A percentile compares a stretch with the other conserved stretches of the same genome.
Evolutionary conservation across 2,888 invertebrate species (phyloP).

Genomic region (Tenthredo distinguenda): DNA sequence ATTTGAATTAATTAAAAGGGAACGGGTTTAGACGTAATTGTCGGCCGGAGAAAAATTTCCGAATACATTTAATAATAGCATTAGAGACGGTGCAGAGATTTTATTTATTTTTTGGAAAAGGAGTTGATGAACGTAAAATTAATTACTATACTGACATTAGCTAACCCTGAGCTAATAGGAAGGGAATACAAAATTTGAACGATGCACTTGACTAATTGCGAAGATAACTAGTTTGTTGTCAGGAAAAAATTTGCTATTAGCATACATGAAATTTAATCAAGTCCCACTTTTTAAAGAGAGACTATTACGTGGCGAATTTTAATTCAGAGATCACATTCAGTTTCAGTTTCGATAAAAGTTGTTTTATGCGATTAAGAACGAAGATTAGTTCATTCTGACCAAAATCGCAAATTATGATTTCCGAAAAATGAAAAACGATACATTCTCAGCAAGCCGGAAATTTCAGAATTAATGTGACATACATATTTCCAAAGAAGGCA

Average conservation of each 20-base stretch:
- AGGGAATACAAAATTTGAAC: background rate
- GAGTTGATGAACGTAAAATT: background rate
- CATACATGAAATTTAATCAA: constrained; percentile 8
- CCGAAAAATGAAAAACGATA: background rate
- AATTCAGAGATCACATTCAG: background rate
- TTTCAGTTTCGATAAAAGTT: background rate
- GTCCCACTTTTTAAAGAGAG: background rate
- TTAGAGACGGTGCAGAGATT: background rate
- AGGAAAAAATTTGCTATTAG: background rate
- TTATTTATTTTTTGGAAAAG: background rate
- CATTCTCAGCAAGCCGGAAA: background rate
- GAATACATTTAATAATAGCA: background rate
- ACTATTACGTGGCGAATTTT: background rate
- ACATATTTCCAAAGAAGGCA: background rate
- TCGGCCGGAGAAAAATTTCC: background rate
- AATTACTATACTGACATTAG: background rate
- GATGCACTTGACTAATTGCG: background rate
- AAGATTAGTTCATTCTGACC: background rate
- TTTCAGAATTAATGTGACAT: background rate
- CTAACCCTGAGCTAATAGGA: background rate
- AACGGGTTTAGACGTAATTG: background rate
- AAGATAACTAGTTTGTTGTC: background rate
- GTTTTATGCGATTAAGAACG: background rate
- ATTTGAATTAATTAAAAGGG: background rate
- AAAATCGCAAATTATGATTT: background rate